These are phyloP conservation scores for Amphipyra berbera DNA, from an alignment of 2,888 invertebrate species.

Conservation along the genomic window DNA sequence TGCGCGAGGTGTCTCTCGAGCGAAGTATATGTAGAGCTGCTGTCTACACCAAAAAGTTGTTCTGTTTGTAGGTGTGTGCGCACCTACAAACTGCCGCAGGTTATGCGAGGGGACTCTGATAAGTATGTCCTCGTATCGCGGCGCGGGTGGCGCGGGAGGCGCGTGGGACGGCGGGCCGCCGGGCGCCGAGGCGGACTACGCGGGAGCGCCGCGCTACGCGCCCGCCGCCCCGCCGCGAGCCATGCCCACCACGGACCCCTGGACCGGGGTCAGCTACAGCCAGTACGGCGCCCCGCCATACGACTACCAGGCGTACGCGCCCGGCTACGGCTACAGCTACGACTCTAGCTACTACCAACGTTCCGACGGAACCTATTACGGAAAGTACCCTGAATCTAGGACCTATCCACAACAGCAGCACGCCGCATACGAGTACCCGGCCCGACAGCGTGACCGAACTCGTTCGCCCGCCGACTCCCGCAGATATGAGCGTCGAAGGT, in stretches of 20 bases:
- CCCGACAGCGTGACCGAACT: conserved; percentile 56
- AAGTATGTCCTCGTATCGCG: conserved; percentile 87
- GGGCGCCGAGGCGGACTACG: conserved; percentile 88
- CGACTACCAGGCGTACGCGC: conserved; percentile 78
- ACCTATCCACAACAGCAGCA: conserved; percentile 33
- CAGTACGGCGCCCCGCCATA: conserved; percentile 77
- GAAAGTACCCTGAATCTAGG: conserved; percentile 67
- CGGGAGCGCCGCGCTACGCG: conserved; percentile 70
- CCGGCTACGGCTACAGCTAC: conserved; percentile 75
- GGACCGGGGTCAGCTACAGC: conserved; percentile 86
- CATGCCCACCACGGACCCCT: conserved; percentile 83
- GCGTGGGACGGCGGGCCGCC: conserved; percentile 89
- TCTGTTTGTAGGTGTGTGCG: conserved; percentile 92
- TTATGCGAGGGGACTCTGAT: conserved; percentile 85
- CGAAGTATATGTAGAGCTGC: conserved; percentile 80
- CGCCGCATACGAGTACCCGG: conserved; percentile 36
- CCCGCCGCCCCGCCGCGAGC: conserved; percentile 66
- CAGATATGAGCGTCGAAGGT: conserved; percentile 65
- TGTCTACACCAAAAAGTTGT: conserved; percentile 92
- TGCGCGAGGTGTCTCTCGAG: conserved; percentile 76
- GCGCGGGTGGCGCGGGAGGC: conserved; percentile 81
- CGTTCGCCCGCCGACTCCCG: conserved; percentile 65
- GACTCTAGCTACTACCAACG: conserved; percentile 78
- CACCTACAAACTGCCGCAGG: conserved; percentile 90
- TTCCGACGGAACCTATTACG: conserved; percentile 69